A percentile compares a stretch with the other conserved stretches of the same genome.
Conservation (phyloP, 2,888 invertebrate species). For the Hoplodrina blanda region DNA sequence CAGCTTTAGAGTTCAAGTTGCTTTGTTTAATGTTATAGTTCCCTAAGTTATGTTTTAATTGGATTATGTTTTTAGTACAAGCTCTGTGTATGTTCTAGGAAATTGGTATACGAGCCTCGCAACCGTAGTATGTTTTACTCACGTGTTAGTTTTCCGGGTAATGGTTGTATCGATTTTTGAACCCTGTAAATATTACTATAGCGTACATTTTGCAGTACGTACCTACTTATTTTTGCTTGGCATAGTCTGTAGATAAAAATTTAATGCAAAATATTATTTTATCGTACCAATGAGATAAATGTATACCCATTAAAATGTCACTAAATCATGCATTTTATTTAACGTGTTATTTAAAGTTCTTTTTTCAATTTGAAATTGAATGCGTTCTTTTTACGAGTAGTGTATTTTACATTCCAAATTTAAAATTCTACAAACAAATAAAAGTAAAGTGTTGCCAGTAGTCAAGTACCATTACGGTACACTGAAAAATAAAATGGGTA, state of each 20-base stretch:
- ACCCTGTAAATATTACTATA: conserved; percentile 1
- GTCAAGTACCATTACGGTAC: conserved; percentile 2
- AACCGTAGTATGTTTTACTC: not conserved
- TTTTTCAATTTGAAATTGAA: conserved; percentile 10
- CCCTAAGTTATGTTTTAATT: not conserved
- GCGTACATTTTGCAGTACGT: not conserved
- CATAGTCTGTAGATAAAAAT: no score
- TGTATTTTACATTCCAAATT: conserved; percentile 11
- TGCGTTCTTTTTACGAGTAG: conserved; percentile 6
- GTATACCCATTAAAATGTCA: not conserved
- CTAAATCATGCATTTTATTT: not conserved
- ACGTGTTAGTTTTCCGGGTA: conserved; percentile 14
- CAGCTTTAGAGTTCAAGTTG: conserved; percentile 11
- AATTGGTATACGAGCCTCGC: conserved; percentile 15
- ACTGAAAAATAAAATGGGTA: conserved; percentile 42
- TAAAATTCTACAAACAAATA: not conserved
- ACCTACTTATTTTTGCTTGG: not conserved
- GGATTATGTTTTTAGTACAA: not conserved
- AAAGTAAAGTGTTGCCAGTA: not conserved
- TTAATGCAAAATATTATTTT: no score
- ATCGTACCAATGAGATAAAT: no score
- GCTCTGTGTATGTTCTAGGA: not conserved
- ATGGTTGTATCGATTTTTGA: conserved; percentile 20
- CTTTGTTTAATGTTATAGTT: not conserved
- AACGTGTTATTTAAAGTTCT: not conserved